Evolutionary conservation across 1,140 invertebrate genomes (phyloP).

Genomic region (Lepidostoma basale): DNA sequence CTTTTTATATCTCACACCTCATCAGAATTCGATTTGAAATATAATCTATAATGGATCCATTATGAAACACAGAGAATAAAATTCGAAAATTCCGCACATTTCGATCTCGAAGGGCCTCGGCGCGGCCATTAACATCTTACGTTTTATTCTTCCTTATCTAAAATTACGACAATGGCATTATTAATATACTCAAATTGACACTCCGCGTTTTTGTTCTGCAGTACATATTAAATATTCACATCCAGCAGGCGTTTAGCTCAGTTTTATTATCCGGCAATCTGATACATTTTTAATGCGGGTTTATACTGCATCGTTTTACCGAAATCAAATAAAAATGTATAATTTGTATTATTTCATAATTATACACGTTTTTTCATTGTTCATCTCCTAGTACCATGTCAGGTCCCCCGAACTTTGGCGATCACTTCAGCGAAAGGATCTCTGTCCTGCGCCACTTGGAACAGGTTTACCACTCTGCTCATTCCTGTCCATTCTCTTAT

Average conservation of each 20-base stretch:
- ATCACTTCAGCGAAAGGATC: no score
- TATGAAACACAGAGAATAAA: not conserved
- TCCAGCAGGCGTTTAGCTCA: constrained; percentile 4
- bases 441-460: no score
- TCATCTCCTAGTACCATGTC: no score
- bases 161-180: constrained; percentile 17
- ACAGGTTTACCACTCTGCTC: no score
- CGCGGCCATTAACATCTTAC: not conserved
- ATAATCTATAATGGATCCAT: not conserved
- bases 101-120: not conserved
- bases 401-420: no score
- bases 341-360: no score
- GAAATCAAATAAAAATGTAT: no score
- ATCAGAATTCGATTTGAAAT: not conserved
- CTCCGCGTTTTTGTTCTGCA: constrained; percentile 7
- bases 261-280: constrained; percentile 24
- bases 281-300: constrained; percentile 2
- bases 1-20: no score
- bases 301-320: not conserved
- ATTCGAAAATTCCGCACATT: not conserved
- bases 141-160: constrained; percentile 14
- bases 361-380: no score
- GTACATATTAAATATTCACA: constrained; percentile 24
- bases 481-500: no score
- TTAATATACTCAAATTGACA: constrained; percentile 22